Evolutionary conservation across 2,797 vertebrate species (phyloP), one percentile per base, ranked within the genome.

Genomic region (Aulostomus chinensis): DNA sequence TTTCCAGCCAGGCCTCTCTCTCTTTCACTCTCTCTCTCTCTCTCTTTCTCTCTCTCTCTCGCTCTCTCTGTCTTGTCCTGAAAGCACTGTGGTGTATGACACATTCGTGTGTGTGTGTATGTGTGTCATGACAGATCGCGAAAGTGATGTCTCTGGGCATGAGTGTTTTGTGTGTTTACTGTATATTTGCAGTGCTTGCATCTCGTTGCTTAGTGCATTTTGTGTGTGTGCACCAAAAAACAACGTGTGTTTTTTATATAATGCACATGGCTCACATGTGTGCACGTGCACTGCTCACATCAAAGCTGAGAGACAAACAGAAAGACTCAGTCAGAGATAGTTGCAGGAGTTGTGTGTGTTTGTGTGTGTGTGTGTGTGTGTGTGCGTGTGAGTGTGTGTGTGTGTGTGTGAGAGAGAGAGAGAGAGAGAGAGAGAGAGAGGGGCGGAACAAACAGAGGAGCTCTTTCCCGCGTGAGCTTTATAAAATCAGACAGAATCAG

Each of bases 401-500:
- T 33, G n/a, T 33, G 24, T 32, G 8, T 25, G 18, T 20, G 21
- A 30, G 31, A 2, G 13, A 22, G 26, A 21, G n/a, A 47, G 17
- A n/a, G n/a, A n/a, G n/a, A n/a, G n/a, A n/a, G n/a, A n/a, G n/a
- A n/a, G n/a, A n/a, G 43, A 52, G 57, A 55, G 60, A 48, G 43
- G 55, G 45, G 7, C 24, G 6, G 53, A 36, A 68, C 34, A 61
- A 58, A 17, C 49, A 31, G 51, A 58, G 26, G 30, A 67, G 60
- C 18, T 26, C 43, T 61, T 58, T 66, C 47, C 33, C 39, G 37
- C 6, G 4, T 78, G 73, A 85, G 60, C 2, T 15, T 71, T 70
- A 82, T 65, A 62, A 79, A 79, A 81, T 80, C 54, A 74, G 80
- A 84, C 61, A 54, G 81, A 81, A 73, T 81, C 66, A 57, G 68